These are phyloP conservation scores for Drosophila oshimai DNA, from an alignment of 1,140 invertebrate genomes.

Conservation along the genomic window DNA sequence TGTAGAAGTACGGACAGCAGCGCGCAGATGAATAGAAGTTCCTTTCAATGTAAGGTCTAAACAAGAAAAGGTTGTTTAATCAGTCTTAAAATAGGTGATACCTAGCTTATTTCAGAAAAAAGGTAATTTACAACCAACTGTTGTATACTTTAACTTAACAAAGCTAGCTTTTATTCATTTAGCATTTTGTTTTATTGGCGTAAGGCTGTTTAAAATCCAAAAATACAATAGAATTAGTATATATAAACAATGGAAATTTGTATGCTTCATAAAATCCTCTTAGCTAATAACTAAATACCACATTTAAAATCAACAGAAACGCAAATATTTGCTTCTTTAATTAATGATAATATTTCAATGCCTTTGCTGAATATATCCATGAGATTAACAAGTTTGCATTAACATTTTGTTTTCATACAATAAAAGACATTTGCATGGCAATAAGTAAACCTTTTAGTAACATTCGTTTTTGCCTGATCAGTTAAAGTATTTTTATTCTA, in stretches of 20 bases:
- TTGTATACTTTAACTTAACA: too few species aligned
- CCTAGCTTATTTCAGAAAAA: too few species aligned
- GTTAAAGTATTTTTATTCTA: neutral
- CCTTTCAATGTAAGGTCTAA: too few species aligned
- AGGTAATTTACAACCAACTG: too few species aligned
- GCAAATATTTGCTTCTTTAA: neutral
- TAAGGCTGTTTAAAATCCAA: too few species aligned
- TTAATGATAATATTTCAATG: neutral
- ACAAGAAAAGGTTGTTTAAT: neutral
- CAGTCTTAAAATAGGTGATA: too few species aligned
- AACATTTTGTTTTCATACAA: neutral
- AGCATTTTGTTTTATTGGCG: too few species aligned
- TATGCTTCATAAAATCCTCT: too few species aligned
- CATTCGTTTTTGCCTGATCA: neutral
- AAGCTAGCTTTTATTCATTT: too few species aligned
- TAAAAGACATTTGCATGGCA: neutral
- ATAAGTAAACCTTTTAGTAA: slow-evolving; percentile 2
- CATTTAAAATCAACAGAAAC: neutral
- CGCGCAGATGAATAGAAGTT: neutral
- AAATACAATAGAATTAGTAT: too few species aligned
- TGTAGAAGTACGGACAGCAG: neutral
- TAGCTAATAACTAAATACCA: neutral
- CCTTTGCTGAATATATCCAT: neutral
- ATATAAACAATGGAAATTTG: too few species aligned
- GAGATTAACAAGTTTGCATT: neutral